A percentile compares a stretch with the other conserved stretches of the same genome.
phyloP scores from a whole-genome alignment of 2,888 invertebrate genomes.

The Leptinotarsa peninsularis region DNA sequence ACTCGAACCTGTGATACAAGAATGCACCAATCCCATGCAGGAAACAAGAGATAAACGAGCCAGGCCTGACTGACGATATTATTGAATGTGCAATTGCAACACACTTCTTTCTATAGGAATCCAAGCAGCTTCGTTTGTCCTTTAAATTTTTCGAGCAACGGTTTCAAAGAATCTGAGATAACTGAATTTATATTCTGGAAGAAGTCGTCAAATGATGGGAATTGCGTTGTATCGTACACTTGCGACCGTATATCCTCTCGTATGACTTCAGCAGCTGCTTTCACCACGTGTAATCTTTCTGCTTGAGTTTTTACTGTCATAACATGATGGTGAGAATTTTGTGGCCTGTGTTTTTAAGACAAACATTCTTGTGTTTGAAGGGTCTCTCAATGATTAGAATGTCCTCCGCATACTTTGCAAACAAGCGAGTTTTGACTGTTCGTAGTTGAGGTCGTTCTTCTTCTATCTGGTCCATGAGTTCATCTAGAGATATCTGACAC shows the following conservation, averaged over 20 bases:
- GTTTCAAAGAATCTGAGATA: neutral
- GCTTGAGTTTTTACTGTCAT: neutral
- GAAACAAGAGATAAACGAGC: slow-evolving; percentile 4
- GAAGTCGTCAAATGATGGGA: neutral
- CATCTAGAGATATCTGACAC: neutral
- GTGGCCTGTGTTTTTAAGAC: neutral
- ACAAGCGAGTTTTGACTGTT: neutral
- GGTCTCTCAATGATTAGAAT: neutral
- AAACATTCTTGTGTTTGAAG: neutral
- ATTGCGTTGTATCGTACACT: neutral
- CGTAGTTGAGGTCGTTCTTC: neutral
- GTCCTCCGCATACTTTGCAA: neutral
- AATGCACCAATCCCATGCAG: slow-evolving; percentile 1
- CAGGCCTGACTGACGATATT: slow-evolving; percentile 2
- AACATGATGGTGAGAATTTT: neutral
- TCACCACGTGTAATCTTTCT: neutral
- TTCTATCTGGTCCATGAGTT: neutral
- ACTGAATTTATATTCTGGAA: neutral
- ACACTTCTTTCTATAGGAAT: slow-evolving; percentile 6
- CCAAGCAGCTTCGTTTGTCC: neutral
- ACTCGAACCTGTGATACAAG: neutral
- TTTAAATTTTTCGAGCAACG: neutral
- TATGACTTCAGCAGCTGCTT: neutral
- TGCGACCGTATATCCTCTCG: neutral
- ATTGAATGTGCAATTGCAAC: slow-evolving; percentile 3